phyloP scores from a whole-genome alignment of 2,113 vertebrate species.

The Odocoileus hemionus region DNA sequence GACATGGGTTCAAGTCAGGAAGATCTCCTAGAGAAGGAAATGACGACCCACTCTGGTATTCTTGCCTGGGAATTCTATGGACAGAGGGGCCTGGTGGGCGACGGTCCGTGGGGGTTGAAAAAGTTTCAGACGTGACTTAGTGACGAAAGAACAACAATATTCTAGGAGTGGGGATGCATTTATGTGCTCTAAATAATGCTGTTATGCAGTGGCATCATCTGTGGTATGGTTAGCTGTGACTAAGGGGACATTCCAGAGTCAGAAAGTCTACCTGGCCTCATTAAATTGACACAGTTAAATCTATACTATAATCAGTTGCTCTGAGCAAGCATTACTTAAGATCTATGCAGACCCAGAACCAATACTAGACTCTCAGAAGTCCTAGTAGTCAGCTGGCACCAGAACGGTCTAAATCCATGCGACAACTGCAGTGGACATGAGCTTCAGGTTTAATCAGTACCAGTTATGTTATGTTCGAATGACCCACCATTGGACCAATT shows the following conservation, averaged over 20 bases:
- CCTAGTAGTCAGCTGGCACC: not conserved
- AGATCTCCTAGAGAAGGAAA: not conserved
- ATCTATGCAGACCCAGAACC: not conserved
- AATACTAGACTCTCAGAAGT: not conserved
- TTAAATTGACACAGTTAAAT: not conserved
- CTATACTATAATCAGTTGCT: not conserved
- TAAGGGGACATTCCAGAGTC: not conserved
- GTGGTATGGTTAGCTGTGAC: not conserved
- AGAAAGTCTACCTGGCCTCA: not conserved
- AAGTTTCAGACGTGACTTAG: rapidly evolving
- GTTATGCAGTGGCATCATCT: not conserved
- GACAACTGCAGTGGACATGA: not conserved
- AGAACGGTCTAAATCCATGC: not conserved
- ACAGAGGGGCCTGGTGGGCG: not conserved
- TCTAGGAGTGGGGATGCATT: not conserved
- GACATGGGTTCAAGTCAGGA: not conserved
- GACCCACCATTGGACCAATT: not conserved
- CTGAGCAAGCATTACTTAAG: not conserved
- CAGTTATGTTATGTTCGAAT: not conserved
- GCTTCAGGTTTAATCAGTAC: not conserved
- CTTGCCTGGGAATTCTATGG: not conserved
- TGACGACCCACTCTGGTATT: not conserved
- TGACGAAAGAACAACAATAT: not conserved
- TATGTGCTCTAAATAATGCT: not conserved
- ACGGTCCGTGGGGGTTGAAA: not conserved